phyloP scores from a whole-genome alignment of 2,113 vertebrate species.

The Odontophorus gujanensis region DNA sequence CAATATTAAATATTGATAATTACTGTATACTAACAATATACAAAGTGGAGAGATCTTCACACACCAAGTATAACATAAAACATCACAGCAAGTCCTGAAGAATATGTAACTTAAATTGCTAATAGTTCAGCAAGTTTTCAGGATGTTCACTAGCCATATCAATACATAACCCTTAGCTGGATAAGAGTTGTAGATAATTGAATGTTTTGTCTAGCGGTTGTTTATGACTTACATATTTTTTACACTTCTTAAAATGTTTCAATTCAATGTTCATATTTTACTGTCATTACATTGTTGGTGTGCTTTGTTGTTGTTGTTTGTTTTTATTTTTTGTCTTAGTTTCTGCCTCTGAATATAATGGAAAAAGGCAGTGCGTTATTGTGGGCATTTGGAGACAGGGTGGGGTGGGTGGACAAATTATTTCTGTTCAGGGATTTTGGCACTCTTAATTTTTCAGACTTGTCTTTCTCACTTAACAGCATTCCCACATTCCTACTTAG shows the following conservation, averaged over 20 bases:
- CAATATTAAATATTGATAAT: background rate
- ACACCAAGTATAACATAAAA: constrained; percentile 14
- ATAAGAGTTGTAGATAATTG: background rate
- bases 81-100: background rate
- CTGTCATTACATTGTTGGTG: background rate
- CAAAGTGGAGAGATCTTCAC: background rate
- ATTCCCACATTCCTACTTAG: background rate
- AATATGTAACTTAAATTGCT: constrained; percentile 22
- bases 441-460: constrained; percentile 10
- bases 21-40: background rate
- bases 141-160: constrained; percentile 17
- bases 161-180: constrained; percentile 18
- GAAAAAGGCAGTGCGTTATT: constrained; percentile 12
- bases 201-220: background rate
- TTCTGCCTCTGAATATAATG: background rate
- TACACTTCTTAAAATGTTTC: background rate
- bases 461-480: constrained; percentile 39
- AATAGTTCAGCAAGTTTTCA: constrained; percentile 36
- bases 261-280: constrained; percentile 27
- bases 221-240: constrained; percentile 28
- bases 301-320: background rate
- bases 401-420: background rate
- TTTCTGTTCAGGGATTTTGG: background rate
- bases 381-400: background rate
- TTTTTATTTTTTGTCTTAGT: background rate